Evolutionary conservation across 2,888 invertebrate species (phyloP), one percentile per base, ranked within the genome.

Genomic region (Physocephala rufipes): DNA sequence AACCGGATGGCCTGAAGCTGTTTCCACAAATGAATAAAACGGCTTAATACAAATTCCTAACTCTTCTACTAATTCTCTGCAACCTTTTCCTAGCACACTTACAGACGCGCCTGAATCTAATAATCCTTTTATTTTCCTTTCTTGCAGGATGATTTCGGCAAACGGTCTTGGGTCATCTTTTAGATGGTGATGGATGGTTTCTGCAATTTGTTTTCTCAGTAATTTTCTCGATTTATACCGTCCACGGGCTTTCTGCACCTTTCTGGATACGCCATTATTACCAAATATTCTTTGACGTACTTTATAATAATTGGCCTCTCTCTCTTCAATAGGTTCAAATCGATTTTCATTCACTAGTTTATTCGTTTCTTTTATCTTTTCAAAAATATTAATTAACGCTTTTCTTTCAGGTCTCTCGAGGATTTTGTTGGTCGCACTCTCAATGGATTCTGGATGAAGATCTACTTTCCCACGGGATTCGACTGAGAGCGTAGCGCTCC

Each of bases 71-170:
- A 70, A 5, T 0, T 71, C 19, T 13, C 28, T 0, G 5, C 67
- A 73, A 0, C 16, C 16, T 68, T 53, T 49, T 0, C 69, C 69
- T 3, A 73, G 26, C 1, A 65, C 30, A 12, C 67, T 71, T 0
- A 73, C 62, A 1, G 64, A 66, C 0, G 71, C 74, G 7, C 74
- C 74, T 1, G 71, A 58, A 36, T 73, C 73, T 13, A 74, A n/a
- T 2, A 74, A 26, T 53, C 70, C 70, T 15, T 64, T 24, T 16
- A 70, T 1, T 19, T 4, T 12, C 2, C 13, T 64, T 13, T 0
- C 55, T 2, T 19, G 4, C 12, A 70, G 15, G 4, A n/a, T 13
- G 1, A 70, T 47, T 43, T 70, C 58, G 1, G 28, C 47, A 58
- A 58, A 70, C n/a, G 26, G 36, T 49, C 70, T 70, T 13, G 70